These are phyloP conservation scores for Dendroctonus ponderosae DNA, from an alignment of 1,140 invertebrate genomes.

Conservation along the genomic window DNA sequence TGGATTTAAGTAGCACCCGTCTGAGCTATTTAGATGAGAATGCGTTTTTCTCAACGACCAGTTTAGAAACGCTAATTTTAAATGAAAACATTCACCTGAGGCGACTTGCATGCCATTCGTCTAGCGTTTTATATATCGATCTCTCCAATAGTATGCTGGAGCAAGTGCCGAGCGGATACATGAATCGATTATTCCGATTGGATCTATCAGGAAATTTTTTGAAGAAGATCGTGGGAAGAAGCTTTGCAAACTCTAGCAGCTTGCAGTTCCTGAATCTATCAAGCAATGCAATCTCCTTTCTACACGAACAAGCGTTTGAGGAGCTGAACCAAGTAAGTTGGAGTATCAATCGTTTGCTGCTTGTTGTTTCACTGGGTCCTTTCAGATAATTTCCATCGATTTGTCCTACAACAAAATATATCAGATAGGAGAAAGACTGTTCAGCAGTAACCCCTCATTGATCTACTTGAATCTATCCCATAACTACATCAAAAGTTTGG, in stretches of 20 bases:
- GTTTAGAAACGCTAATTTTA: constrained; percentile 54
- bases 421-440: constrained; percentile 54
- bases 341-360: not conserved
- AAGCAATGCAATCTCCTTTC: constrained; percentile 57
- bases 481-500: constrained; percentile 62
- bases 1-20: constrained; percentile 59
- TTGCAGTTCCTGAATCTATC: constrained; percentile 65
- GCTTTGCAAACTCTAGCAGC: constrained; percentile 61
- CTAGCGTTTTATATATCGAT: constrained; percentile 59
- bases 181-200: constrained; percentile 59
- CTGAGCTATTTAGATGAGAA: constrained; percentile 52
- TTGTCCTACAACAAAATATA: constrained; percentile 64
- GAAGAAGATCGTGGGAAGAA: constrained; percentile 54
- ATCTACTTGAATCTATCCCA: constrained; percentile 60
- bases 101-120: constrained; percentile 52
- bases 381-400: constrained; percentile 29
- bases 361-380: not conserved
- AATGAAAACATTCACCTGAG: constrained; percentile 57
- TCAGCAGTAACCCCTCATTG: constrained; percentile 57
- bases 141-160: constrained; percentile 65
- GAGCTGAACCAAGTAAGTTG: constrained; percentile 45
- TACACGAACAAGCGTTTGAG: constrained; percentile 58
- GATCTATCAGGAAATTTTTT: constrained; percentile 63
- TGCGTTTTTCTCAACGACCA: constrained; percentile 54
- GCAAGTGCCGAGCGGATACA: constrained; percentile 58